Evolutionary conservation across 2,888 invertebrate genomes (phyloP).

Genomic region (Monopis laevigella): DNA sequence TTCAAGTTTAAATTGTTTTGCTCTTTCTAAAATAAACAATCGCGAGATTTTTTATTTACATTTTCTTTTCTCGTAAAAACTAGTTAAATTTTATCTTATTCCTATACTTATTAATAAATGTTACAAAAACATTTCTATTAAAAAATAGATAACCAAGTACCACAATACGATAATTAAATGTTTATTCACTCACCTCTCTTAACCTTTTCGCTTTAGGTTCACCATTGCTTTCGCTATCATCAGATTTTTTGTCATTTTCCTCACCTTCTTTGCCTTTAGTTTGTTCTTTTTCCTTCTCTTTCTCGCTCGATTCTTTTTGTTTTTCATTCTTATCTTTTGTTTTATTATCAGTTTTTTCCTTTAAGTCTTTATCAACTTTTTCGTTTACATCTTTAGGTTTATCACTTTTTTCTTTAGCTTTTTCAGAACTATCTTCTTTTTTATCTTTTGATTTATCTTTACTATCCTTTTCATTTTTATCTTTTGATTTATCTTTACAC

Average conservation of each 20-base stretch:
- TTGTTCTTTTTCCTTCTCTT: constrained; percentile 17
- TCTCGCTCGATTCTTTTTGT: background rate
- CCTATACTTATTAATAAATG: too few species aligned
- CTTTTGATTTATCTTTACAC: constrained; percentile 1
- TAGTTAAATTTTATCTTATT: too few species aligned
- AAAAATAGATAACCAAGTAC: constrained; percentile 17
- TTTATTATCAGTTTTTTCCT: background rate
- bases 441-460: background rate
- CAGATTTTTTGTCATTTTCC: too few species aligned
- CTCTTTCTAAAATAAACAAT: too few species aligned
- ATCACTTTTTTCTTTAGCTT: constrained; percentile 14
- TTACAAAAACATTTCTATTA: constrained; percentile 13
- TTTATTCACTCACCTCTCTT: constrained; percentile 52
- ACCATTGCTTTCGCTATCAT: constrained; percentile 28
- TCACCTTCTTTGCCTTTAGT: constrained; percentile 16
- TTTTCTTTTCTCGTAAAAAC: too few species aligned
- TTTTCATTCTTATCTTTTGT: constrained; percentile 14
- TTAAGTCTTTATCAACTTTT: constrained; percentile 10
- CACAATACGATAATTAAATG: too few species aligned
- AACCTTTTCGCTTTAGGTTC: constrained; percentile 53
- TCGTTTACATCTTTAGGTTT: constrained; percentile 19
- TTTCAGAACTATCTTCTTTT: background rate
- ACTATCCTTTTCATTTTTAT: constrained; percentile 13
- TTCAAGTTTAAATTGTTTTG: too few species aligned
- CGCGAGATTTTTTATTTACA: too few species aligned